phyloP scores from a whole-genome alignment of 2,113 vertebrate species.

The Istiophorus platypterus region DNA sequence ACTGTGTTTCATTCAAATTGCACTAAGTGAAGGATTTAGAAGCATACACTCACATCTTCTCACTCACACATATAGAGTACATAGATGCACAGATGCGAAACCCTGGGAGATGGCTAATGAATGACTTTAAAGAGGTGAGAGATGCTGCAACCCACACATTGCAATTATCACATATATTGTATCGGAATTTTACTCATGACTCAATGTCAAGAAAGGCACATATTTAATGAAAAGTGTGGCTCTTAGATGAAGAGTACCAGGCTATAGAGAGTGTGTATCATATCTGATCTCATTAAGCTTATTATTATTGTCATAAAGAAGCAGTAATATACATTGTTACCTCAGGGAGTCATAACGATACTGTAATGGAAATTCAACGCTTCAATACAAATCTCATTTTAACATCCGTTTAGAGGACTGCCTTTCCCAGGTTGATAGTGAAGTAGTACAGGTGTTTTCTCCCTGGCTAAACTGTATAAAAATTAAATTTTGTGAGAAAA shows the following conservation, averaged over 20 bases:
- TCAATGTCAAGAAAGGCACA: conserved; percentile 65
- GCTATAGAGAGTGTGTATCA: conserved; percentile 39
- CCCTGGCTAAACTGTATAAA: not conserved
- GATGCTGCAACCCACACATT: conserved; percentile 47
- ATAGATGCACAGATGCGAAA: conserved; percentile 34
- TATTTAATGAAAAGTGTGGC: conserved; percentile 67
- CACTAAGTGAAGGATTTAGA: conserved; percentile 57
- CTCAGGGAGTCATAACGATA: conserved; percentile 49
- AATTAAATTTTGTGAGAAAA: not conserved
- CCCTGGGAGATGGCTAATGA: conserved; percentile 59
- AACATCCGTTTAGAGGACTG: not conserved
- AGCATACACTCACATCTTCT: not conserved
- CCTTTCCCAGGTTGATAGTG: conserved; percentile 2
- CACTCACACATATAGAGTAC: conserved; percentile 11
- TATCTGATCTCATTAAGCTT: conserved; percentile 60
- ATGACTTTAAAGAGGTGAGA: conserved; percentile 65
- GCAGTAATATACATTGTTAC: conserved; percentile 47
- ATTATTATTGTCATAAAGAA: conserved; percentile 71
- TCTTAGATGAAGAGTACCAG: conserved; percentile 28
- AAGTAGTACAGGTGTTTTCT: conserved; percentile 4
- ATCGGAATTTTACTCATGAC: conserved; percentile 62
- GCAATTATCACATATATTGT: conserved; percentile 81
- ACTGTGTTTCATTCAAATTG: conserved; percentile 49
- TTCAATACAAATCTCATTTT: conserved; percentile 43
- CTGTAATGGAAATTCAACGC: conserved; percentile 63